Evolutionary conservation across 2,113 vertebrate genomes (phyloP).

Genomic region (Raphicerus campestris): DNA sequence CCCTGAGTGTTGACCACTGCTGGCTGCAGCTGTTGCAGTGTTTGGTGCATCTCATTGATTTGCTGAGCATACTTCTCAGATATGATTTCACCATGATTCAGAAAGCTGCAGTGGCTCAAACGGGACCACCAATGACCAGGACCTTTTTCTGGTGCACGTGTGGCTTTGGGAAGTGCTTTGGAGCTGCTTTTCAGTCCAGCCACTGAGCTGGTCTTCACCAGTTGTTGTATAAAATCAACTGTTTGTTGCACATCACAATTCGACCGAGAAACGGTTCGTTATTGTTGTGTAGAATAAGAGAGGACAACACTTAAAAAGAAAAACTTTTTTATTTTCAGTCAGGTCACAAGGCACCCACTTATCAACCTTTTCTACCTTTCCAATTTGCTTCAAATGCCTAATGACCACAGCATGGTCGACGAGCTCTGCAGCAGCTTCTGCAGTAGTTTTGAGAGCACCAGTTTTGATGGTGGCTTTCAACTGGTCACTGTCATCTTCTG

Average conservation of each 20-base stretch:
- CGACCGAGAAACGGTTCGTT: not conserved
- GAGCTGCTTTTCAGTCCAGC: not conserved
- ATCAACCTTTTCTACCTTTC: not conserved
- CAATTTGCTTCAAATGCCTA: not conserved
- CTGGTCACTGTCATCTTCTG: not conserved
- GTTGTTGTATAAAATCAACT: not conserved
- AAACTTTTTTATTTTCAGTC: not conserved
- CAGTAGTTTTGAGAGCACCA: not conserved
- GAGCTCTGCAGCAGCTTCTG: not conserved
- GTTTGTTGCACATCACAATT: not conserved
- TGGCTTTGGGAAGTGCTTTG: not conserved
- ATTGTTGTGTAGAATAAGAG: not conserved
- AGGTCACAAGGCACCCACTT: not conserved
- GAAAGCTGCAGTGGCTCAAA: not conserved
- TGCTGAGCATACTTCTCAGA: not conserved
- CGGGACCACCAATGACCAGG: not conserved
- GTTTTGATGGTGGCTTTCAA: not conserved
- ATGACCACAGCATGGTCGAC: not conserved
- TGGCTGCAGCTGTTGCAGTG: not conserved
- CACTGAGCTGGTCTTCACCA: not conserved
- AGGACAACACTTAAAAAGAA: not conserved
- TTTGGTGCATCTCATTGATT: not conserved
- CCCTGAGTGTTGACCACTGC: not conserved
- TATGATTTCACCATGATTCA: not conserved
- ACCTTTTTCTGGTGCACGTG: not conserved